Evolutionary conservation across 2,888 invertebrate species (phyloP).

Genomic region (Venustoraphidia nigricollis): DNA sequence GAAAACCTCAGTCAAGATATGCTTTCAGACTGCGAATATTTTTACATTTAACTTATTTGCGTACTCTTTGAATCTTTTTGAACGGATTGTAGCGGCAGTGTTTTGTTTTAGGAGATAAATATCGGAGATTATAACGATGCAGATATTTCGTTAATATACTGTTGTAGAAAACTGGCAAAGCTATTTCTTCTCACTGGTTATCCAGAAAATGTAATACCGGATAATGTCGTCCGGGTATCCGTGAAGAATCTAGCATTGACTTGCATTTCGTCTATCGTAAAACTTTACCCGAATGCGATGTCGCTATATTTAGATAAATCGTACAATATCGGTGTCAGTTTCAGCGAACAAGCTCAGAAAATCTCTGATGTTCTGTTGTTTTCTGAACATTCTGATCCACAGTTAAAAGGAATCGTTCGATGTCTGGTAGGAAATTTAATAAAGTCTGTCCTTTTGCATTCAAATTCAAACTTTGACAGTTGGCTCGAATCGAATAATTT

Average conservation of each 20-base stretch:
- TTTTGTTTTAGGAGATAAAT: constrained; percentile 34
- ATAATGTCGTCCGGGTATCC: constrained; percentile 69
- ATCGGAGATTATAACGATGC: constrained; percentile 50
- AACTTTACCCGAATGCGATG: constrained; percentile 57
- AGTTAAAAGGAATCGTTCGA: constrained; percentile 58
- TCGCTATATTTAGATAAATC: constrained; percentile 45
- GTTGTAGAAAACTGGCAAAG: constrained; percentile 53
- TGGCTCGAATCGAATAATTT: constrained; percentile 30
- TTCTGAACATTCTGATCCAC: constrained; percentile 62
- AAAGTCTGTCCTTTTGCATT: constrained; percentile 37
- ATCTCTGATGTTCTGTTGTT: constrained; percentile 56
- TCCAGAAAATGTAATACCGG: constrained; percentile 40
- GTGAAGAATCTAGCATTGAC: constrained; percentile 76
- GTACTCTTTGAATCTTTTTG: no score
- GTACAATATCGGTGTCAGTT: constrained; percentile 18
- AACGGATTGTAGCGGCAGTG: constrained; percentile 7
- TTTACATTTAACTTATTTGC: background rate
- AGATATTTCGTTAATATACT: constrained; percentile 51
- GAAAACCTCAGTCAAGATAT: no score
- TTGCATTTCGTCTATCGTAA: constrained; percentile 61
- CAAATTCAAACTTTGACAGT: constrained; percentile 36
- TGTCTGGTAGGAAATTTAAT: constrained; percentile 53
- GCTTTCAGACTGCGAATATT: background rate
- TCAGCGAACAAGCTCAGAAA: constrained; percentile 19
- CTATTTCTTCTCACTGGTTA: constrained; percentile 57